A percentile compares a stretch with the other conserved stretches of the same genome.
These are phyloP conservation scores for Catharus minimus DNA, from an alignment of 2,113 vertebrate species.

Conservation along the genomic window DNA sequence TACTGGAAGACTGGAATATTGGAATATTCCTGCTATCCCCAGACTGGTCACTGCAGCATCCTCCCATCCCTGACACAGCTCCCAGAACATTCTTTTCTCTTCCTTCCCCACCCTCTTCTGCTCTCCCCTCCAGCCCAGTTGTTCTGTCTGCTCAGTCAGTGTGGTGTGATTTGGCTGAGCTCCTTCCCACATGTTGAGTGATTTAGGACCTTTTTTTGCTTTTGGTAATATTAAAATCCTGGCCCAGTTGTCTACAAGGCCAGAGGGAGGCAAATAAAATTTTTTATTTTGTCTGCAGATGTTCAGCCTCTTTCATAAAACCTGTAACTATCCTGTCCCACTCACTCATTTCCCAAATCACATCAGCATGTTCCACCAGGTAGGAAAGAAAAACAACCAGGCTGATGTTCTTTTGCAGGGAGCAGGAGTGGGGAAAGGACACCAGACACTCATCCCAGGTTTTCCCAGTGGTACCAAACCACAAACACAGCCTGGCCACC, in stretches of 20 bases:
- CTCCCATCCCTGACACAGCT: not conserved
- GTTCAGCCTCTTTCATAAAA: not conserved
- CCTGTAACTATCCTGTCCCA: not conserved
- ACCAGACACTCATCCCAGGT: not conserved
- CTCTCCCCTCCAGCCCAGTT: not conserved
- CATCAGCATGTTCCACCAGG: rapidly evolving
- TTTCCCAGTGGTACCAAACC: not conserved
- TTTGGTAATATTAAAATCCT: not conserved
- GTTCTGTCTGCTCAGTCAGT: not conserved
- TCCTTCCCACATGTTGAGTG: not conserved
- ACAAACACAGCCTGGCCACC: not conserved
- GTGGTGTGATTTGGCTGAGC: not conserved
- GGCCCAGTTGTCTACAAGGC: not conserved
- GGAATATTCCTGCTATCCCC: not conserved
- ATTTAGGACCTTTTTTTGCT: not conserved
- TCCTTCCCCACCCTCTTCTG: not conserved
- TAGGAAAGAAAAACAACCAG: not conserved
- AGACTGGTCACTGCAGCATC: no score
- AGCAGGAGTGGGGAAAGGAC: not conserved
- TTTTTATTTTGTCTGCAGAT: not conserved
- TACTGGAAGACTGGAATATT: not conserved
- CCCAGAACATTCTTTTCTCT: not conserved
- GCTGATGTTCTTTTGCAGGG: not conserved
- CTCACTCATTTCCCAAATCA: not conserved
- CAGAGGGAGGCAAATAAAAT: not conserved